Evolutionary conservation across 2,888 invertebrate genomes (phyloP), one percentile per base, ranked within the genome.

Genomic region (Drosophila histrio): DNA sequence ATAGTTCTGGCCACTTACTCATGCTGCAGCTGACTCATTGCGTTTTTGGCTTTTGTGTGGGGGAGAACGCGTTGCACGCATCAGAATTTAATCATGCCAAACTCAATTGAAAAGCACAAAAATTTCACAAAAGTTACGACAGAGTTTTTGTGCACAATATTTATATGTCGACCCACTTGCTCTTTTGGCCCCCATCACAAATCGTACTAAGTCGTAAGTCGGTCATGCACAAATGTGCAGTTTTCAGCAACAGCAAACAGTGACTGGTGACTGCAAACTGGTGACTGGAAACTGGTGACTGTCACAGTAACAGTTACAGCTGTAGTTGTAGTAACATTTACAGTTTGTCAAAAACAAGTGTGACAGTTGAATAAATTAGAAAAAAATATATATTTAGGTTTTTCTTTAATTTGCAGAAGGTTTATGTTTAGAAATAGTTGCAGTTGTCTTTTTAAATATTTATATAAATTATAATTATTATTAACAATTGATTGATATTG

Each of bases 71-170:
- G 21, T 5, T 38, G 63, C 65, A 68, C 66, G 70, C 76, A 86
- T 86, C 59, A 68, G 64, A 86, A 82, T 82, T 86, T 83, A 86
- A 82, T 82, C 81, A 85, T 82, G 72, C 72, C 72, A 67, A 72
- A 68, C 57, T 53, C 75, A 47, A 76, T 69, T 70, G 66, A 73
- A 77, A 67, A 78, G 49, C 54, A 56, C 69, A 58, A 59, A 67
- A 52, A 49, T 59, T 60, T 44, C 50, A 57, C 62, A 62, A 43
- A 59, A 59, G 32, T 52, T 59, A 34, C 41, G 19, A 41, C 39
- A 11, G 41, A 28, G 15, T 53, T 58, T 58, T 50, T 39, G 47
- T 13, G 19, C 36, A 24, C 32, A 11, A 32, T 50, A 57, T 64
- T 62, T 75, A 61, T 75, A 49, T 46, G 54, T 36, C 75, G 61